phyloP scores from a whole-genome alignment of 2,113 vertebrate species.

The Corvus moneduloides region DNA sequence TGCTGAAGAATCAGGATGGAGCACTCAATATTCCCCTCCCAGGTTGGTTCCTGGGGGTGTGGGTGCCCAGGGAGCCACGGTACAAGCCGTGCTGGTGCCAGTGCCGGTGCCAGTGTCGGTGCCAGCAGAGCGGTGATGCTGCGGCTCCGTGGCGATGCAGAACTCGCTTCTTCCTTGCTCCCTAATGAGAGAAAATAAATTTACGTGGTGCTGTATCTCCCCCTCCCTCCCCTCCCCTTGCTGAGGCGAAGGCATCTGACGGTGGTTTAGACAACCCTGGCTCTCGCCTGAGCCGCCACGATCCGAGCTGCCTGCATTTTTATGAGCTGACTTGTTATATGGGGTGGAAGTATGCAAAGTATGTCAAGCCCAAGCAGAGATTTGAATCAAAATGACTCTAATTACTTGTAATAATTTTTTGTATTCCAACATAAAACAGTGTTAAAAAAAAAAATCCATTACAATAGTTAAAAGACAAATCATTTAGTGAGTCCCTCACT shows the following conservation, averaged over 20 bases:
- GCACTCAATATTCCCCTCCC: background rate
- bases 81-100: background rate
- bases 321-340: slow-evolving; percentile 66
- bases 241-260: slow-evolving; percentile 29
- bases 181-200: slow-evolving; percentile 40
- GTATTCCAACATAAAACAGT: slow-evolving; percentile 72
- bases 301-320: slow-evolving; percentile 67
- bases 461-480: slow-evolving; percentile 72
- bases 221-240: background rate
- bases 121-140: rapidly evolving
- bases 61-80: rapidly evolving
- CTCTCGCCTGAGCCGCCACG: background rate
- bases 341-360: slow-evolving; percentile 48
- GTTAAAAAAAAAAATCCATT: slow-evolving; percentile 45
- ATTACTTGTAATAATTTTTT: slow-evolving; percentile 77
- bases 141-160: background rate
- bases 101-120: rapidly evolving
- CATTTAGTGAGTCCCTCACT: slow-evolving; percentile 55
- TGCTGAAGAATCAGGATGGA: background rate
- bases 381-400: slow-evolving; percentile 71
- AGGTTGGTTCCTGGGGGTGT: background rate
- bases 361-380: slow-evolving; percentile 71
- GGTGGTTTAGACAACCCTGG: background rate
- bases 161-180: background rate
- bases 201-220: background rate